These are phyloP conservation scores for Rhogogaster chlorosoma DNA, from an alignment of 2,888 invertebrate species.

Conservation along the genomic window DNA sequence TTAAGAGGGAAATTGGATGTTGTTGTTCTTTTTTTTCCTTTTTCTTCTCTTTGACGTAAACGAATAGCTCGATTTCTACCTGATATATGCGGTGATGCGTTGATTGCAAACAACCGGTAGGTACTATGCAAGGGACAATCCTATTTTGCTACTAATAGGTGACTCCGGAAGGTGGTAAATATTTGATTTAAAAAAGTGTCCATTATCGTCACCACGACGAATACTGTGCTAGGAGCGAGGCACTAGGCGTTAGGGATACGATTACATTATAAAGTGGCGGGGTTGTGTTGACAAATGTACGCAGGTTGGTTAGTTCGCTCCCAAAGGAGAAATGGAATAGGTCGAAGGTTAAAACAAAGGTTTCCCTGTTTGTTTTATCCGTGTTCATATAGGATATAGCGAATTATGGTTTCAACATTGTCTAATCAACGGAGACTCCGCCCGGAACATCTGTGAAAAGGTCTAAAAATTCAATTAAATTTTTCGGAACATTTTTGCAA, in stretches of 20 bases:
- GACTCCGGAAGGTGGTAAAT: constrained; percentile 40
- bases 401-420: neutral
- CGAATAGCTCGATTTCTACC: neutral
- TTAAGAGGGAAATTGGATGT: neutral
- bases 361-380: neutral
- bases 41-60: neutral
- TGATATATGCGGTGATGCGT: constrained; percentile 5
- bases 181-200: constrained; percentile 49
- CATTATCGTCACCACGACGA: constrained; percentile 38
- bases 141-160: constrained; percentile 43
- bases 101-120: constrained; percentile 43
- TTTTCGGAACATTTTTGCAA: neutral
- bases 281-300: constrained; percentile 55
- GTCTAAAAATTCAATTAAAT: neutral
- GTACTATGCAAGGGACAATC: constrained; percentile 31
- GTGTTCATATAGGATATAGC: neutral
- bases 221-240: neutral
- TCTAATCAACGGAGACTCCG: neutral
- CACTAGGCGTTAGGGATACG: constrained; percentile 20
- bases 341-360: constrained; percentile 31
- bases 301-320: neutral
- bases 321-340: neutral
- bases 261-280: constrained; percentile 58
- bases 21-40: neutral
- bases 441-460: neutral